A percentile compares a stretch with the other conserved stretches of the same genome.
These are phyloP conservation scores for Oryzias curvinotus DNA, from an alignment of 2,113 vertebrate species.

Conservation along the genomic window DNA sequence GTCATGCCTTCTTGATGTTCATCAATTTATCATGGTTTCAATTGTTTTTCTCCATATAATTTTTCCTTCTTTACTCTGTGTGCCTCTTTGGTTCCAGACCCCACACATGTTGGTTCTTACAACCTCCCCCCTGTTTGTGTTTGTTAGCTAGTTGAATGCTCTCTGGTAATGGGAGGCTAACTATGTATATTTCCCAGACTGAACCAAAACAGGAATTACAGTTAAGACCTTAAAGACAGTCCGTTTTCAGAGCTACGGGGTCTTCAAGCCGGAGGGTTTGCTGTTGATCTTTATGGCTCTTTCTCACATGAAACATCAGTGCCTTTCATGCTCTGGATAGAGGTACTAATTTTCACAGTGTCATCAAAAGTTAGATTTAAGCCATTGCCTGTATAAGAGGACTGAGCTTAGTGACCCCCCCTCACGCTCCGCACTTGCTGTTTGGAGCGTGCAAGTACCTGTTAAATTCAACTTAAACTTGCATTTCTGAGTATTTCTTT, in stretches of 20 bases:
- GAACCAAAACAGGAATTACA: constrained; percentile 70
- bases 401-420: too few species aligned
- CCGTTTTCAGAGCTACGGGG: constrained; percentile 24
- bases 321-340: constrained; percentile 9
- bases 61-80: constrained; percentile 3
- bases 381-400: background rate
- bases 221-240: constrained; percentile 50
- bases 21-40: constrained; percentile 2
- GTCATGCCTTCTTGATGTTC: constrained; percentile 12
- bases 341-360: constrained; percentile 22
- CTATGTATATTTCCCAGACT: constrained; percentile 26
- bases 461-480: too few species aligned
- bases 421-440: too few species aligned
- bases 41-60: constrained; percentile 23
- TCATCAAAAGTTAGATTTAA: constrained; percentile 5
- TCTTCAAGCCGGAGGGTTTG: constrained; percentile 31
- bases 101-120: constrained; percentile 11
- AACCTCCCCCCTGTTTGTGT: constrained; percentile 12
- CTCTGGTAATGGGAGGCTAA: constrained; percentile 60
- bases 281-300: constrained; percentile 8
- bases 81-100: constrained; percentile 2
- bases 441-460: too few species aligned
- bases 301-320: constrained; percentile 28
- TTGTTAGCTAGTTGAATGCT: constrained; percentile 43
- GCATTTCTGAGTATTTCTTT: too few species aligned